Conservation (phyloP, 2,797 vertebrate genomes). For the Myotis pilosus region DNA sequence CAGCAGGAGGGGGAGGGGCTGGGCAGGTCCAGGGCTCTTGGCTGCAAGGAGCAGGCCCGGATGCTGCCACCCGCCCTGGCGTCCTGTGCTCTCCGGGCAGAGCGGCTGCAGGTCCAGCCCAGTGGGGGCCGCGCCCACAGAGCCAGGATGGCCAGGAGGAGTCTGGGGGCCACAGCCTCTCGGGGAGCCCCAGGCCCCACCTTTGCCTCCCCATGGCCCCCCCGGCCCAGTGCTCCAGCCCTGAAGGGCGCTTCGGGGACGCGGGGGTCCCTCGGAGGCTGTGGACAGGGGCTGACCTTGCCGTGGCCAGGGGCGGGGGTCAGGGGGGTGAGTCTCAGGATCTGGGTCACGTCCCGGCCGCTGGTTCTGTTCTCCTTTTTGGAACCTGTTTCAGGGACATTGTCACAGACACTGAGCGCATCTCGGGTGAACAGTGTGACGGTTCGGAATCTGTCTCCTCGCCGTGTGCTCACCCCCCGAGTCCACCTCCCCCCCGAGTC, state of each 20-base stretch:
- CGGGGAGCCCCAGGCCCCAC: fast-evolving
- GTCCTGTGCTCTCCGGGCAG: fast-evolving
- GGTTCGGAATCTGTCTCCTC: fast-evolving
- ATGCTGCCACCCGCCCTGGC: fast-evolving
- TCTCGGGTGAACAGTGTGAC: fast-evolving
- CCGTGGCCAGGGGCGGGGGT: fast-evolving
- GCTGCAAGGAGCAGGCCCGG: fast-evolving
- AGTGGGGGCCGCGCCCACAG: no score
- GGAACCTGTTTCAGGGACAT: not conserved
- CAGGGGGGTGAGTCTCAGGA: fast-evolving
- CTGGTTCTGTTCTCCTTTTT: not conserved
- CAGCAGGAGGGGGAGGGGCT: not conserved
- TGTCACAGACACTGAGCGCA: not conserved
- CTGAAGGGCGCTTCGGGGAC: not conserved
- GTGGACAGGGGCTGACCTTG: no score
- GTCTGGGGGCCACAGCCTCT: not conserved
- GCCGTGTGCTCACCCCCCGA: fast-evolving
- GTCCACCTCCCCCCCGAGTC: fast-evolving
- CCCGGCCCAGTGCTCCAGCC: fast-evolving
- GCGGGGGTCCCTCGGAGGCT: fast-evolving
- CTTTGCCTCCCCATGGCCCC: fast-evolving
- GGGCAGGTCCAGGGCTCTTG: not conserved
- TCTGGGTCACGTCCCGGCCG: fast-evolving
- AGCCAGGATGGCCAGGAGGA: not conserved
- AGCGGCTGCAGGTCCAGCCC: not conserved